Evolutionary conservation across 2,888 invertebrate genomes (phyloP), one percentile per base, ranked within the genome.

Genomic region (Agrochola lota): DNA sequence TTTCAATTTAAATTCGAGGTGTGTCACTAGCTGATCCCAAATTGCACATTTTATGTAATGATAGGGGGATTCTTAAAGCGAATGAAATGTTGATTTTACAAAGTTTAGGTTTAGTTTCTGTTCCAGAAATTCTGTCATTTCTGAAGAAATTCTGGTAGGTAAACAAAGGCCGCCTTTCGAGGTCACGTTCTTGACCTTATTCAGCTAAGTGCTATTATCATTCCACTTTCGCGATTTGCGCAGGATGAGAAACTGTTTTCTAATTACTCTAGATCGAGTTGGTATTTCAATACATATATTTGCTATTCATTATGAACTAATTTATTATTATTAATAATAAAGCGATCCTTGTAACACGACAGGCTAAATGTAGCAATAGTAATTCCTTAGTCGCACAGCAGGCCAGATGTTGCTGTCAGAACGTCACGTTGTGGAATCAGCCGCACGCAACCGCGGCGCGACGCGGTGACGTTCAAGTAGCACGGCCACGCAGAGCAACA

Each of bases 361-460:
- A 77, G 64, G 63, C 67, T 77, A 77, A 84, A 87, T 79, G 77
- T 82, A 73, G 81, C 68, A 82, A 74, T 83, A 81, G 72, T 85
- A 81, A 88, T 81, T 78, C 74, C 78, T 87, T 81, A 80, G 80
- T 78, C 49, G 78, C 86, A 75, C 86, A 85, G 85, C 86, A 70
- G 80, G 86, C 85, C 88, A 83, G 88, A 88, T 89, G 89, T 87
- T 75, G 76, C 60, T 85, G 89, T 85, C 88, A 81, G 80, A 82
- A 85, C 78, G 85, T 88, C 85, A 86, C 85, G 77, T 83, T 79
- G 88, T 71, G 76, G 86, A 66, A 74, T 72, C 89, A 81, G 83
- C 80, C 72, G 78, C 88, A 88, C 88, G 83, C 83, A 87, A 86
- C 88, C 86, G 71, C 84, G 82, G 64, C 68, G 71, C 76, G 75